A percentile compares a stretch with the other conserved stretches of the same genome.
Evolutionary conservation across 2,888 invertebrate genomes (phyloP).

Genomic region (Oligia strigilis): DNA sequence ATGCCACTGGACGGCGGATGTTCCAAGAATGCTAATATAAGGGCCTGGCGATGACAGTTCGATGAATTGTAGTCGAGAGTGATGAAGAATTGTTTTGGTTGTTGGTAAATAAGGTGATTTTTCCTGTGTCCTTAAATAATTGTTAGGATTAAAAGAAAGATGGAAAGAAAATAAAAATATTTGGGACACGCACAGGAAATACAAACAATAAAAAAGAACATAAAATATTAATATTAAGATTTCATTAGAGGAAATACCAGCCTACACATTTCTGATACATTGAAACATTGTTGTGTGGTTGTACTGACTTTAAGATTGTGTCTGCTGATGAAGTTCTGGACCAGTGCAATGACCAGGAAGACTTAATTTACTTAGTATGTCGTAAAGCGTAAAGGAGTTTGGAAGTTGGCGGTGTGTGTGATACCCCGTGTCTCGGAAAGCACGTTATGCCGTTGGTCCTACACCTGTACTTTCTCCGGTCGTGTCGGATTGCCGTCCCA

Average conservation of each 20-base stretch:
- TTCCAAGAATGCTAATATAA: constrained; percentile 51
- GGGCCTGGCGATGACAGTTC: constrained; percentile 25
- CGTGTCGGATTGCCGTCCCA: no score
- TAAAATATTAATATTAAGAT: neutral
- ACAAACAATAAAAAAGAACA: no score
- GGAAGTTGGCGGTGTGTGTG: no score
- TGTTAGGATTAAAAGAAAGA: neutral
- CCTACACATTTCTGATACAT: neutral
- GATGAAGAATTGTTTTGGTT: neutral
- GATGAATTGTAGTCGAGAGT: neutral
- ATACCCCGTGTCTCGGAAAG: no score
- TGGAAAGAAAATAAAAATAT: neutral
- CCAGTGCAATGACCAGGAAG: neutral
- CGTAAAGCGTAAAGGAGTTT: neutral
- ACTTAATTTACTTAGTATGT: neutral
- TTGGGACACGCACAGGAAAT: neutral
- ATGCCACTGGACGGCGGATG: constrained; percentile 16
- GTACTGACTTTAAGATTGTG: neutral
- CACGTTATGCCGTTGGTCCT: no score
- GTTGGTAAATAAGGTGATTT: neutral
- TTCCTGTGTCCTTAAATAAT: neutral
- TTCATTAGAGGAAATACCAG: neutral
- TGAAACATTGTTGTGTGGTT: neutral
- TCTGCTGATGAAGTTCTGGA: neutral
- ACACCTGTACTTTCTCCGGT: no score